These are phyloP conservation scores for Sarcoramphus papa DNA, from an alignment of 2,797 vertebrate species.

Conservation along the genomic window DNA sequence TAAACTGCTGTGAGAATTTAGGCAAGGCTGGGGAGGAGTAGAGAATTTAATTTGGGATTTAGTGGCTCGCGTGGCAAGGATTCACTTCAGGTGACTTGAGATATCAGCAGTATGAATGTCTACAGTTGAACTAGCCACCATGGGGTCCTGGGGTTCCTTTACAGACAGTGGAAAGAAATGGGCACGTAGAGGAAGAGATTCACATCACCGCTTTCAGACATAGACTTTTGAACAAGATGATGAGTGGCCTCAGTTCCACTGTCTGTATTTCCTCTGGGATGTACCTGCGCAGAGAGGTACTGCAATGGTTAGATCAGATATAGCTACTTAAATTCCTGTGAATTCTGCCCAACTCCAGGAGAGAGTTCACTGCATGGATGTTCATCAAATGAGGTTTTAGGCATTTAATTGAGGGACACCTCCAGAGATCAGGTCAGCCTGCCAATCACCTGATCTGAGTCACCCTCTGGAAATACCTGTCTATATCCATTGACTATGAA, in stretches of 20 bases:
- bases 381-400: background rate
- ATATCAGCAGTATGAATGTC: background rate
- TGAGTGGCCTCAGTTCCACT: background rate
- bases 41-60: background rate
- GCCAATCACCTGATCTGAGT: background rate
- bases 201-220: background rate
- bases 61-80: background rate
- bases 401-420: background rate
- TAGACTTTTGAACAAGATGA: too few species aligned
- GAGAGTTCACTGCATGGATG: fast-evolving
- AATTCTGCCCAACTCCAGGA: background rate
- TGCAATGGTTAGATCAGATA: too few species aligned
- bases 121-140: background rate
- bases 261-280: background rate
- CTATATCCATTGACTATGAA: background rate
- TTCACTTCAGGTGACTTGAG: background rate
- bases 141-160: background rate
- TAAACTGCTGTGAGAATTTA: background rate
- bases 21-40: background rate
- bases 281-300: too few species aligned
- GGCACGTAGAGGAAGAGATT: background rate
- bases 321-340: background rate
- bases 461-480: background rate
- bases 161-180: background rate
- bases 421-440: background rate